Evolutionary conservation across 2,888 invertebrate species (phyloP).

Genomic region (Acholoe squamosa): DNA sequence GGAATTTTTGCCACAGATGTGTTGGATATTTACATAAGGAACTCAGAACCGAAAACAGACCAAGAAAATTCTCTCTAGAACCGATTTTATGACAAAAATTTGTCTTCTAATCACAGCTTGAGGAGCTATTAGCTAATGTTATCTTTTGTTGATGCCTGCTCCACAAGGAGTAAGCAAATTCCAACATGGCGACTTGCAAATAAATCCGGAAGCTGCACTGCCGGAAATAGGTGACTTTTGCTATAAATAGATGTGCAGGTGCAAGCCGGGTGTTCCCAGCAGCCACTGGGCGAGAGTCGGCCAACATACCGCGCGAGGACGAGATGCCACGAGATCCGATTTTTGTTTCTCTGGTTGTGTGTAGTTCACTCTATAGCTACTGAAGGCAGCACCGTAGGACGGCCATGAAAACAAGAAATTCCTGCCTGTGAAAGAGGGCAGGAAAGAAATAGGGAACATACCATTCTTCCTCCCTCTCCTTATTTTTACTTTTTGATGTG

Average conservation of each 20-base stretch:
- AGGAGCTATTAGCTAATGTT: background rate
- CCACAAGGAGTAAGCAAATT: background rate
- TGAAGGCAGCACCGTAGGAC: background rate
- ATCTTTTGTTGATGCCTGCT: background rate
- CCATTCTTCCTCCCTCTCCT: too few relatives aligned
- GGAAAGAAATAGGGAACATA: too few relatives aligned
- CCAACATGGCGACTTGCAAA: constrained; percentile 49
- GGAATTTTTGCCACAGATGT: too few relatives aligned
- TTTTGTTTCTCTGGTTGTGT: background rate
- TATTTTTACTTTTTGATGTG: too few relatives aligned
- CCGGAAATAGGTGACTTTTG: constrained; percentile 7
- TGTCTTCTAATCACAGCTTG: background rate
- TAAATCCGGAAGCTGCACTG: constrained; percentile 15
- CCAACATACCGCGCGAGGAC: constrained; percentile 37
- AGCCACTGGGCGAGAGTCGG: background rate
- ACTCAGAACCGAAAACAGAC: too few relatives aligned
- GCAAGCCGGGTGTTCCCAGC: background rate
- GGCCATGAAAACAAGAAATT: background rate
- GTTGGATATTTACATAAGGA: too few relatives aligned
- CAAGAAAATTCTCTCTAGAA: too few relatives aligned
- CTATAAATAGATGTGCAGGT: constrained; percentile 13
- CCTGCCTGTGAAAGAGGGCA: background rate
- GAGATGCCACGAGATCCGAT: constrained; percentile 5
- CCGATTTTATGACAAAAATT: too few relatives aligned
- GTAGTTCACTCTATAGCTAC: background rate